These are phyloP conservation scores for Hoplias malabaricus DNA, from an alignment of 2,113 vertebrate species.

Conservation along the genomic window DNA sequence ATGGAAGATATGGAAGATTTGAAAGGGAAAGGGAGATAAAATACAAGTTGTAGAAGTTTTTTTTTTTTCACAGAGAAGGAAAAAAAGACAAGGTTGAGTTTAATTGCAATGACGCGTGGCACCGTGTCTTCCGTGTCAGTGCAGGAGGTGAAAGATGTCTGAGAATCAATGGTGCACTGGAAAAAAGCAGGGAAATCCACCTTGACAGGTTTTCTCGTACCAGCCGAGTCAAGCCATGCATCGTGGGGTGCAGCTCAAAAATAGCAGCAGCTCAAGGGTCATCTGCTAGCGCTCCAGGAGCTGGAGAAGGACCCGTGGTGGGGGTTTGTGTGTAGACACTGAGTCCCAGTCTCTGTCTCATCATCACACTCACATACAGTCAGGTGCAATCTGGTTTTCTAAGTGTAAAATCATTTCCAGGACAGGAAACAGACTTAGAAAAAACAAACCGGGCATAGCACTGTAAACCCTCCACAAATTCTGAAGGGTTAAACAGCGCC, in stretches of 20 bases:
- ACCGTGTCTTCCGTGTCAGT: constrained; percentile 27
- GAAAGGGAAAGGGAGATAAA: constrained; percentile 65
- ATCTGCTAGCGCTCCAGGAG: constrained; percentile 66
- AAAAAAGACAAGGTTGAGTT: constrained; percentile 47
- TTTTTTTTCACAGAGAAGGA: constrained; percentile 14
- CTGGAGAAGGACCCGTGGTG: not conserved
- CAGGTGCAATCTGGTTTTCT: too few species aligned
- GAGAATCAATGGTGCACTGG: constrained; percentile 38
- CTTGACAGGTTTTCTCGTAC: constrained; percentile 67
- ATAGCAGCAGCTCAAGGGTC: constrained; percentile 69
- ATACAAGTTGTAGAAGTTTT: constrained; percentile 46
- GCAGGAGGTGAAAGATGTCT: constrained; percentile 11
- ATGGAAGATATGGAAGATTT: constrained; percentile 60
- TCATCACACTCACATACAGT: constrained; percentile 8
- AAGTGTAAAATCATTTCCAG: too few species aligned
- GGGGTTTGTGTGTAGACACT: not conserved
- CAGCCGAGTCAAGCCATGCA: constrained; percentile 55
- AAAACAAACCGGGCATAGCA: too few species aligned
- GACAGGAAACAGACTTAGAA: too few species aligned
- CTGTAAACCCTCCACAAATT: too few species aligned
- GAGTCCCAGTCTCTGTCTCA: not conserved
- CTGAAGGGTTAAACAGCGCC: constrained; percentile 74
- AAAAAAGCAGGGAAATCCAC: constrained; percentile 35
- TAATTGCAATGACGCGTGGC: constrained; percentile 54
- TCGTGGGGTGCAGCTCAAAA: constrained; percentile 69